Evolutionary conservation across 2,113 vertebrate genomes (phyloP).

Genomic region (Pagrus major): DNA sequence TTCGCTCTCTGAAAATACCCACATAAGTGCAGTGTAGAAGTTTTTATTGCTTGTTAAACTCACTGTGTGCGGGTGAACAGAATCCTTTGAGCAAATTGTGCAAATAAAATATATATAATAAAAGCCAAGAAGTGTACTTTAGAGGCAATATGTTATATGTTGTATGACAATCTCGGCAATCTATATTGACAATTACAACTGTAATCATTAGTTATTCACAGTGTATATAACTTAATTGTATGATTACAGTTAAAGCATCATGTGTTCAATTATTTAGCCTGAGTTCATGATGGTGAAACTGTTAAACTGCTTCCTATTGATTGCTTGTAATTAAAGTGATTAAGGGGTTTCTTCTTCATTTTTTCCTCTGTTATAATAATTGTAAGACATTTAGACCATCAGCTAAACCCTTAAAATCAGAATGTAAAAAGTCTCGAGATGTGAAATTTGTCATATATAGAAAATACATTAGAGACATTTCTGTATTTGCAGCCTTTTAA

Average conservation of each 20-base stretch:
- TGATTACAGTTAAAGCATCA: background rate
- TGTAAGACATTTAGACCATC: background rate
- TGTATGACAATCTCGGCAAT: background rate
- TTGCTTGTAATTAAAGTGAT: background rate
- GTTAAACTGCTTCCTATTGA: background rate
- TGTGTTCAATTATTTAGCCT: background rate
- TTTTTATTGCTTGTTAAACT: constrained; percentile 14
- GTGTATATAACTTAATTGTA: background rate
- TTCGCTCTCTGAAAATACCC: background rate
- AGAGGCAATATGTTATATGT: background rate
- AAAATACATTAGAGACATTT: background rate
- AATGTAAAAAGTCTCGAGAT: background rate
- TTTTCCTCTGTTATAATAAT: background rate
- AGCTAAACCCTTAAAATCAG: background rate
- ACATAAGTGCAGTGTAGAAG: constrained; percentile 9
- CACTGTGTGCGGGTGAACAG: background rate
- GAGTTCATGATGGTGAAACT: background rate
- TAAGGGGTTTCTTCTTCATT: background rate
- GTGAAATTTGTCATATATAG: background rate
- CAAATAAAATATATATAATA: background rate
- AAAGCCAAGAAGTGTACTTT: background rate
- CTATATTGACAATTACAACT: background rate
- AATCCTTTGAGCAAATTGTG: background rate
- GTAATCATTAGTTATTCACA: background rate
- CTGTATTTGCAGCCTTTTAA: background rate